Evolutionary conservation across 2,113 vertebrate genomes (phyloP), one percentile per base, ranked within the genome.

Genomic region (Spea multiplicata): DNA sequence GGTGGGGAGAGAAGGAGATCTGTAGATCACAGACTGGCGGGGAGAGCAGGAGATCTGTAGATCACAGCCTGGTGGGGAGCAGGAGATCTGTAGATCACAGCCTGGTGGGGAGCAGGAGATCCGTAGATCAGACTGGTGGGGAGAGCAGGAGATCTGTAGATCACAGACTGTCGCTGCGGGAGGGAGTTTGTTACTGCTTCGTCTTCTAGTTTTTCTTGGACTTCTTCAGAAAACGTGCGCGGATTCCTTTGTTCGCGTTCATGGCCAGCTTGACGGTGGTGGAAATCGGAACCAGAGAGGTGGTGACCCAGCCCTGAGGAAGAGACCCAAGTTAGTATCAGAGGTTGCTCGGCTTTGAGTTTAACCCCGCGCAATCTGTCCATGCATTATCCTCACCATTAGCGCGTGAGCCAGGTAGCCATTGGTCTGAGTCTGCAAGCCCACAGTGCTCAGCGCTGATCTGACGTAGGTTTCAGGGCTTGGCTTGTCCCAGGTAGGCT

Each of bases 351-450:
- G 6, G 50, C 50, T 53, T 53, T 53, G 1, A 53, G 10, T 53
- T 53, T 6, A 53, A 8, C 55, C 10, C 55, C 10, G 14, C 1
- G 14, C 50, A 59, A 9, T 13, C 4, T 12, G 10, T 13, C 4
- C 55, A 59, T 59, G 6, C 10, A 1, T 13, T 59, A 59, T 59
- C 87, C 94, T 87, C 85, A 98, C 97, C 87, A 94, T 74, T 5
- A 98, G 16, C 0, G 93, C 91, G 30, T 99, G 97, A 46, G 94
- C 84, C 0, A 91, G 86, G 86, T 93, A 99, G 9, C 97, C 97
- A 0, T 89, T 92, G 83, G 97, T 97, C 75, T 81, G 92, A n/a
- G 85, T 83, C 87, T 93, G 89, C 70, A 95, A 81, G 2, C 96
- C 95, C 4, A 98, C 91, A 0, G 97, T 98, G 84, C 86, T 92